phyloP scores from a whole-genome alignment of 2,797 vertebrate species.

The Bovichtus diacanthus region DNA sequence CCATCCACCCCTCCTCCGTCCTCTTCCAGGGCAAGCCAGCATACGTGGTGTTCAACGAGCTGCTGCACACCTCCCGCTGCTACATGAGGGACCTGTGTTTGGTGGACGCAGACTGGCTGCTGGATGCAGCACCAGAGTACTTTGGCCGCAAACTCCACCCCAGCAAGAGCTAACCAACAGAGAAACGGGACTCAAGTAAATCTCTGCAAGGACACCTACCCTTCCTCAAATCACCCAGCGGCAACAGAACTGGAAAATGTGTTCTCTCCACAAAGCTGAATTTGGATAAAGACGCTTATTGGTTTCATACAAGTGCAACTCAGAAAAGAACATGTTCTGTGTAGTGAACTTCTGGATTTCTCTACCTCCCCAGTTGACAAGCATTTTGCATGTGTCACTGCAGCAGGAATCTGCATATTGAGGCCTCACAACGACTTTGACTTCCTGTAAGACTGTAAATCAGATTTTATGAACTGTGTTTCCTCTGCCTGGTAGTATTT shows the following conservation, averaged over 20 bases:
- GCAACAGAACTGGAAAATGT: conserved; percentile 15
- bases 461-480: conserved; percentile 42
- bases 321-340: conserved; percentile 21
- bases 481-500: conserved; percentile 45
- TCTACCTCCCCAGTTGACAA: conserved; percentile 71
- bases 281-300: conserved; percentile 12
- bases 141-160: conserved; percentile 90
- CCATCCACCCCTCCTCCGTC: conserved; percentile 95
- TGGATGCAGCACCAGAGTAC: conserved; percentile 91
- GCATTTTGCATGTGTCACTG: conserved; percentile 43
- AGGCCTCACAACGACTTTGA: conserved; percentile 44
- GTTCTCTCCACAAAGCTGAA: neutral
- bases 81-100: conserved; percentile 97
- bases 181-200: conserved; percentile 8
- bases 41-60: conserved; percentile 92
- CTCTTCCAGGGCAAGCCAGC: conserved; percentile 95
- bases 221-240: conserved; percentile 1
- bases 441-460: conserved; percentile 42
- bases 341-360: conserved; percentile 43
- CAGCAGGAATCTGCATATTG: conserved; percentile 46
- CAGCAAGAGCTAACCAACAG: conserved; percentile 77
- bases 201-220: neutral
- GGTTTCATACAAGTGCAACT: conserved; percentile 15
- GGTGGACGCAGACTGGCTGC: conserved; percentile 94
- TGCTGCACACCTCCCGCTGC: conserved; percentile 94